Base-by-base conservation (phyloP, 2,797 vertebrate genomes). In the Scolopax bukidnonensis region DNA sequence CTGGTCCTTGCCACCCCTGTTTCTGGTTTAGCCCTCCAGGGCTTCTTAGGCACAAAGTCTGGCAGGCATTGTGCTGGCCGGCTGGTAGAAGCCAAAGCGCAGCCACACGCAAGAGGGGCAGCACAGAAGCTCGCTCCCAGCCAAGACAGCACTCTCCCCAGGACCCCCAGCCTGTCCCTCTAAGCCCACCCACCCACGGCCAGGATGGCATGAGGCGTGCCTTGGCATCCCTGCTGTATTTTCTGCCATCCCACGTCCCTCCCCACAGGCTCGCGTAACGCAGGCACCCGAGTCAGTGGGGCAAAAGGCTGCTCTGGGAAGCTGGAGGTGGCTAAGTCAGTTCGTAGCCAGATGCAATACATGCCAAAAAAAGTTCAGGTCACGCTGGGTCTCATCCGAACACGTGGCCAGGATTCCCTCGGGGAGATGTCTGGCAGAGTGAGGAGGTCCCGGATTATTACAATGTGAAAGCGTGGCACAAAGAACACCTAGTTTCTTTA, bases 61-160 rank as follows among this genome's bases (percentile, higher is more conserved):
- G 32, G 25, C 15, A 27, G 36, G 8, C 15, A 36, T 56, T 61
- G 67, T 19, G 36, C 84, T 38, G 32, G 25, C 15, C 25, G 36
- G 40, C 11, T 33, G 36, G 67, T n/a, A 48, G 38, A 89, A 75
- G 40, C 23, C 41, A 20, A 89, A 94, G 53, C 8, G 6, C 43
- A 76, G 54, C 36, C 16, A 25, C 14, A 16, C 3, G 0, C 0
- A 1, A 17, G 45, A 40, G 63, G 41, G 61, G 32, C 2, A 27
- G 82, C 1, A 3, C 60, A 63, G 67, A 0, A 0, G 33, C 41
- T 84, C 36, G 7, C 24, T 27, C 3, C 1, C 33, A 45, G 60
- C 23, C 54, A 90, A 90, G 76, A 33, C 75, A 76, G 40, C 3
- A 4, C 30, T 64, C 61, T n/a, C 33, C 41, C 24, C 40, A 45